A percentile compares a stretch with the other conserved stretches of the same genome.
Evolutionary conservation across 2,888 invertebrate genomes (phyloP).

Genomic region (Phyllotreta striolata): DNA sequence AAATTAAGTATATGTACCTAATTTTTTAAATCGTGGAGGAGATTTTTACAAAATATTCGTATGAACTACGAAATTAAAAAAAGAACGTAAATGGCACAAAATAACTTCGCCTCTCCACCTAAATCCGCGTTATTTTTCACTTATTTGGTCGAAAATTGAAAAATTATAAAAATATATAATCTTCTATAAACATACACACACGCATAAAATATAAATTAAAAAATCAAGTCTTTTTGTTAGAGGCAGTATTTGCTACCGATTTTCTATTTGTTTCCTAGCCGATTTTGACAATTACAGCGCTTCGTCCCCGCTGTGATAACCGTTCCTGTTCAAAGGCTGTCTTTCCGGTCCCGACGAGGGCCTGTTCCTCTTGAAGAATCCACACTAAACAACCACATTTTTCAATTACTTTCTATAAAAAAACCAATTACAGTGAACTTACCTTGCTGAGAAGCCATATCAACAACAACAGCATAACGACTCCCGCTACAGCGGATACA

Average conservation of each 20-base stretch:
- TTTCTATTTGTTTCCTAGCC: constrained; percentile 16
- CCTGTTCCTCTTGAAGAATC: constrained; percentile 92
- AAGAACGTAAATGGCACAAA: constrained; percentile 25
- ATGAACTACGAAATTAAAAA: too few relatives aligned
- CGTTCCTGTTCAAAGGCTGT: constrained; percentile 83
- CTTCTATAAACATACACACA: constrained; percentile 47
- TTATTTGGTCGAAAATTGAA: constrained; percentile 33
- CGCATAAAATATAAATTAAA: constrained; percentile 49
- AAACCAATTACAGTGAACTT: constrained; percentile 46
- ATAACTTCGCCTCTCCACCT: constrained; percentile 5
- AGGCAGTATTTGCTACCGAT: constrained; percentile 45
- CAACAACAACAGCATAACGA: constrained; percentile 78
- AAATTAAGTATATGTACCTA: too few relatives aligned
- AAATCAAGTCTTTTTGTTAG: constrained; percentile 47
- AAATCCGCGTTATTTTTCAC: constrained; percentile 17
- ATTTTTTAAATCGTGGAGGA: too few relatives aligned
- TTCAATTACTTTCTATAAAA: constrained; percentile 1
- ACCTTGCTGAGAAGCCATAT: constrained; percentile 86
- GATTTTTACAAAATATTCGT: too few relatives aligned
- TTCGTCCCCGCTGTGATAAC: constrained; percentile 76
- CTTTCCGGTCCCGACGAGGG: constrained; percentile 84
- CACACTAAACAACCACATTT: constrained; percentile 70
- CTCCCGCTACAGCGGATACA: constrained; percentile 82
- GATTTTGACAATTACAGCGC: constrained; percentile 65
- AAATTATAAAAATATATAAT: constrained; percentile 40